These are phyloP conservation scores for Epirrhoe tristata DNA, from an alignment of 2,888 invertebrate genomes.

Conservation along the genomic window DNA sequence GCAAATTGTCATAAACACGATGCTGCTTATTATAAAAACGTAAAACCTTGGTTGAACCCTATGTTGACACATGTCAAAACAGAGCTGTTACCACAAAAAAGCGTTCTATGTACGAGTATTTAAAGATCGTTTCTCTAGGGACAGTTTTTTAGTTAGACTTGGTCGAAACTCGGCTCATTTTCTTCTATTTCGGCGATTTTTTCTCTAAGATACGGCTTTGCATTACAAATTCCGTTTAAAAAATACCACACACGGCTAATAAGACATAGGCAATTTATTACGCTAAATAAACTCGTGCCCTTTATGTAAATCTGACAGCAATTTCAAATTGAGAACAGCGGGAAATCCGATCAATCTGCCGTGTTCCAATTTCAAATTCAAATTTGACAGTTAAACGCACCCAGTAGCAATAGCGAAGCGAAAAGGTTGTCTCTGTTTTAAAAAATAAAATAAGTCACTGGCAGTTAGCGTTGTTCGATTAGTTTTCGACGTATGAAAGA, in stretches of 20 bases:
- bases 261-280: conserved; percentile 22
- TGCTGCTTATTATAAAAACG: no score
- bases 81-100: no score
- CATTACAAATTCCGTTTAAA: not conserved
- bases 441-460: conserved; percentile 27
- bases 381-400: conserved; percentile 66
- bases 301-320: conserved; percentile 60
- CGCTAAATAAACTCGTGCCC: conserved; percentile 29
- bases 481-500: conserved; percentile 76
- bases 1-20: no score
- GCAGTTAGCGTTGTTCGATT: conserved; percentile 64
- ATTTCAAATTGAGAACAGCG: conserved; percentile 55
- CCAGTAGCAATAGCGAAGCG: conserved; percentile 49
- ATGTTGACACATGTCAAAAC: no score
- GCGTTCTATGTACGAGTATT: no score
- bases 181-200: no score
- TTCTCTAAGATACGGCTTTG: no score
- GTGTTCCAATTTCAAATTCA: conserved; percentile 66
- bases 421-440: conserved; percentile 32
- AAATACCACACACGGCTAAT: conserved; percentile 23
- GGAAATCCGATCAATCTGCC: conserved; percentile 55
- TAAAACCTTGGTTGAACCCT: no score
- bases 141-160: no score
- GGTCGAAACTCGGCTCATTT: no score
- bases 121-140: no score